A percentile compares a stretch with the other conserved stretches of the same genome.
These are phyloP conservation scores for Arctocebus calabarensis DNA, from an alignment of 2,797 vertebrate species.

Conservation along the genomic window DNA sequence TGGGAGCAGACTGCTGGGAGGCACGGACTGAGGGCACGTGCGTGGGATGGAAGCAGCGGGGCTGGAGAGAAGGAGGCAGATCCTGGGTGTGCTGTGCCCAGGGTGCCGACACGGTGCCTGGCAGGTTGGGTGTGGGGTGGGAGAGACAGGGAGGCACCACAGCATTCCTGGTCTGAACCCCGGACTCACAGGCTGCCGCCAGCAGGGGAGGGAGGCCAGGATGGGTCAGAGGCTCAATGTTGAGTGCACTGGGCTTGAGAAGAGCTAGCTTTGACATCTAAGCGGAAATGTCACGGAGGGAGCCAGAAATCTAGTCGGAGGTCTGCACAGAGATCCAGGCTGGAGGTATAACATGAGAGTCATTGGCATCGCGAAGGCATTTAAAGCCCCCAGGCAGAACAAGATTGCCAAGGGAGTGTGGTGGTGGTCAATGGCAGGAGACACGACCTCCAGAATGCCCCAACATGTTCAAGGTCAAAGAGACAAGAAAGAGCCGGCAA, in stretches of 20 bases:
- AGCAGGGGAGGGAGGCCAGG: fast-evolving
- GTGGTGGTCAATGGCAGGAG: fast-evolving
- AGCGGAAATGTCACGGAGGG: fast-evolving
- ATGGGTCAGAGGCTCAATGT: fast-evolving
- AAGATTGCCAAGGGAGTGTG: background rate
- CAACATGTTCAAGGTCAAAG: background rate
- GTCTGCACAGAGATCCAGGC: background rate
- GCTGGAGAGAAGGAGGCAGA: background rate
- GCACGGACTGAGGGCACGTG: background rate
- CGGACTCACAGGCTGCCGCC: background rate
- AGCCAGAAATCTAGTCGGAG: background rate
- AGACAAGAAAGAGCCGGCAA: fast-evolving
- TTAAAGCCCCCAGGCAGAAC: background rate
- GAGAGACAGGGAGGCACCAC: fast-evolving
- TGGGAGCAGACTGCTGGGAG: background rate
- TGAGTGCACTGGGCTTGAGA: fast-evolving
- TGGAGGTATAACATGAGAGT: fast-evolving
- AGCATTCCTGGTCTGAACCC: background rate
- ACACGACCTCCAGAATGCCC: fast-evolving
- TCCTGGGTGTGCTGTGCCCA: fast-evolving
- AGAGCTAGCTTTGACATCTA: background rate
- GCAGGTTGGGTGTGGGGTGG: background rate
- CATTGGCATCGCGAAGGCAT: fast-evolving
- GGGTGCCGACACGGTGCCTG: fast-evolving
- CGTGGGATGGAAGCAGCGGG: fast-evolving